A percentile compares a stretch with the other conserved stretches of the same genome.
phyloP scores from a whole-genome alignment of 1,140 invertebrate species.

The Triops cancriformis region DNA sequence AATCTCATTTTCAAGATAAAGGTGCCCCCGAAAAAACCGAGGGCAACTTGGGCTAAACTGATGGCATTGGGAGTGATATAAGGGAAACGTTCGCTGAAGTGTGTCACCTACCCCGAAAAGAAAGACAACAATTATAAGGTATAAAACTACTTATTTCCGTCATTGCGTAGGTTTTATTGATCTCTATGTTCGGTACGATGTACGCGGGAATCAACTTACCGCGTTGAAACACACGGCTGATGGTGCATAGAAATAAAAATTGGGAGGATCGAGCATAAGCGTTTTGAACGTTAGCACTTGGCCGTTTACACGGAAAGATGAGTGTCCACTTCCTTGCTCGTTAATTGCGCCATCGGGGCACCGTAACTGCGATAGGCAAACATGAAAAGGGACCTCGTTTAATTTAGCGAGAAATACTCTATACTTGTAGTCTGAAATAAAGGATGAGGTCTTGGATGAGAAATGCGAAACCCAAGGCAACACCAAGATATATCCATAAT shows the following conservation, averaged over 20 bases:
- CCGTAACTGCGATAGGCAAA: neutral
- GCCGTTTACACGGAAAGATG: neutral
- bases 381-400: neutral
- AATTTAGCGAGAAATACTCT: neutral
- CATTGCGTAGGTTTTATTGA: neutral
- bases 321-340: neutral
- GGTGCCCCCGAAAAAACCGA: neutral
- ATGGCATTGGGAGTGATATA: neutral
- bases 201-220: neutral
- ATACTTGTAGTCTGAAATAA: neutral
- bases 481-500: neutral
- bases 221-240: neutral
- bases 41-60: neutral
- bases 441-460: neutral
- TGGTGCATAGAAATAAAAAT: neutral
- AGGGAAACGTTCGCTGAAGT: neutral
- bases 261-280: neutral
- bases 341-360: neutral
- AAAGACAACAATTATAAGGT: neutral
- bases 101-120: neutral
- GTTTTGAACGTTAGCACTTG: neutral
- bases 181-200: neutral
- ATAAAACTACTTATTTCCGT: neutral
- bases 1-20: neutral
- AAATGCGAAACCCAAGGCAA: neutral